Percentiles rank a stretch among this genome's conserved stretches.
These are phyloP conservation scores for Apostichopus californicus DNA, from an alignment of 35 echinoderm and acorn worm species.

Conservation along the genomic window DNA sequence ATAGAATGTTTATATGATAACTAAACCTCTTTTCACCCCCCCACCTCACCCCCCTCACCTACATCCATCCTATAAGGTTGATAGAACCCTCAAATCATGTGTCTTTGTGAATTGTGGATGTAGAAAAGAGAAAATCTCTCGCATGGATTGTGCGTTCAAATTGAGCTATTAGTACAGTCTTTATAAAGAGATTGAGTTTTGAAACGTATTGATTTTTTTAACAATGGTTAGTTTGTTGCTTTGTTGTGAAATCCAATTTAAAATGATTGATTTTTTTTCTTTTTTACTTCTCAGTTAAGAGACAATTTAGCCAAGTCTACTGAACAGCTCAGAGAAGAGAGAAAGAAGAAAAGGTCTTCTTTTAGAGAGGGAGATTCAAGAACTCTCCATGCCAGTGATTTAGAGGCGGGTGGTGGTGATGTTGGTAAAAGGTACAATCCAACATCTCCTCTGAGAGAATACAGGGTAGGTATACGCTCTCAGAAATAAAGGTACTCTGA, in stretches of 20 bases:
- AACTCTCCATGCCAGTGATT: slow-evolving; percentile 65
- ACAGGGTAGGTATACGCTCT: slow-evolving; percentile 44
- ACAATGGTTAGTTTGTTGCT: too few species aligned
- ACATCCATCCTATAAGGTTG: too few species aligned
- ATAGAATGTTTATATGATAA: too few species aligned
- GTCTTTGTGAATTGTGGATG: background rate
- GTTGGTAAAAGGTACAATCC: slow-evolving; percentile 44
- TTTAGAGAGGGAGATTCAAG: slow-evolving; percentile 4
- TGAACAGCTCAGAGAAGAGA: slow-evolving; percentile 59
- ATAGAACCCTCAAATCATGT: too few species aligned
- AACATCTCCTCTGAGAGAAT: slow-evolving; percentile 64
- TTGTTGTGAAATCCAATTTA: too few species aligned
- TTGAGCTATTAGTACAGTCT: background rate
- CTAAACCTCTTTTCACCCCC: too few species aligned
- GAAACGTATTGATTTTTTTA: background rate
- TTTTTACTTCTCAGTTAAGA: slow-evolving; percentile 49
- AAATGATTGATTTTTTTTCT: background rate
- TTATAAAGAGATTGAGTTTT: background rate
- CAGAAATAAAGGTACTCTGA: too few species aligned
- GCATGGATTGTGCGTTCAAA: background rate
- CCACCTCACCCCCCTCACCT: too few species aligned
- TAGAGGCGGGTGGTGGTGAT: slow-evolving; percentile 16
- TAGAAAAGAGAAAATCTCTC: background rate
- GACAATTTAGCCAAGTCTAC: slow-evolving; percentile 67
- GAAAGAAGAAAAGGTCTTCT: slow-evolving; percentile 24